Conservation (phyloP, 2,113 vertebrate species). For the Hirundichthys speculiger region DNA sequence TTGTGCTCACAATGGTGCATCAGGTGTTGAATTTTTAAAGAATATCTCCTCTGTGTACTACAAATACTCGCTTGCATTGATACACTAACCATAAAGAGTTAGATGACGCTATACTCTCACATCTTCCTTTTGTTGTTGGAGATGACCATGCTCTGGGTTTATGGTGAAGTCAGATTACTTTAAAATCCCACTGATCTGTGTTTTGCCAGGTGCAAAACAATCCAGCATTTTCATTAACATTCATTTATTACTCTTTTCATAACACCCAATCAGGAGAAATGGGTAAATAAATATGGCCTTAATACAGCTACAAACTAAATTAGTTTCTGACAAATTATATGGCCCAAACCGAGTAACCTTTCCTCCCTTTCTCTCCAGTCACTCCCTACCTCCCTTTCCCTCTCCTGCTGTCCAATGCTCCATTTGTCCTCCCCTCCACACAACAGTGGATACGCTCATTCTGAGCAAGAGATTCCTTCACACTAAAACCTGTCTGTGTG, state of each 20-base stretch:
- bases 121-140: background rate
- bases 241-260: background rate
- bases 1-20: slow-evolving; percentile 29
- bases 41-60: slow-evolving; percentile 33
- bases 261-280: slow-evolving; percentile 8
- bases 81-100: background rate
- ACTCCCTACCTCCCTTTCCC: slow-evolving; percentile 12
- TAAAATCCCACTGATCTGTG: background rate
- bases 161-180: background rate
- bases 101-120: background rate
- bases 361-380: slow-evolving; percentile 24
- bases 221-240: background rate
- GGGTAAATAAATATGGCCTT: slow-evolving; percentile 8
- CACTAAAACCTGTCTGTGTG: slow-evolving; percentile 76
- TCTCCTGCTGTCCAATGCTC: slow-evolving; percentile 48
- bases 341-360: slow-evolving; percentile 17
- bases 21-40: slow-evolving; percentile 63
- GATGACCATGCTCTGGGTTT: background rate
- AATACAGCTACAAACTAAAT: slow-evolving; percentile 5
- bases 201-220: background rate
- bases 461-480: slow-evolving; percentile 75
- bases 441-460: slow-evolving; percentile 58
- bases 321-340: slow-evolving; percentile 13
- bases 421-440: slow-evolving; percentile 62
- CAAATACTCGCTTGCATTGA: slow-evolving; percentile 25